A percentile compares a stretch with the other conserved stretches of the same genome.
Conservation (phyloP, 2,797 vertebrate species). For the Catamblyrhynchus diadema region DNA sequence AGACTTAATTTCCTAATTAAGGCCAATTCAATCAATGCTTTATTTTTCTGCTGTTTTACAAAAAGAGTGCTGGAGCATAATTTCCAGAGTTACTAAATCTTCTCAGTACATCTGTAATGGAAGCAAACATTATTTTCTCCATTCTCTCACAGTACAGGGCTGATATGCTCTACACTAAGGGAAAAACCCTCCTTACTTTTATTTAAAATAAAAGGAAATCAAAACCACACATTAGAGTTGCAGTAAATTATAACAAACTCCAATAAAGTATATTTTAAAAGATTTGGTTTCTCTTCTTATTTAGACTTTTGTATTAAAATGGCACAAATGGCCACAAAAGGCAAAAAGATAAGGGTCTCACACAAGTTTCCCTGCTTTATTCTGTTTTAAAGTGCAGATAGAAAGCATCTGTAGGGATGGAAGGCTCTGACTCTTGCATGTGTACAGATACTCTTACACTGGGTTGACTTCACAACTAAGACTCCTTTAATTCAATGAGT, state of each 20-base stretch:
- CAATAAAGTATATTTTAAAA: background rate
- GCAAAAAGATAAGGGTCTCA: background rate
- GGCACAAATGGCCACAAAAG: background rate
- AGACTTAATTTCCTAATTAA: background rate
- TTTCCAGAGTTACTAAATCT: background rate
- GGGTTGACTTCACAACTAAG: conserved; percentile 57
- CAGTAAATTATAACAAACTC: background rate
- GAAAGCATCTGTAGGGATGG: conserved; percentile 2
- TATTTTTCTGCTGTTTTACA: background rate
- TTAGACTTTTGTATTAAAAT: background rate
- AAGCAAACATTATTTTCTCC: background rate
- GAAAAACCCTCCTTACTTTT: background rate
- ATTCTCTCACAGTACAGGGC: background rate
- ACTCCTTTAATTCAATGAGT: conserved; percentile 71
- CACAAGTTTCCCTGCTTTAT: background rate
- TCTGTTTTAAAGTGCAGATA: background rate
- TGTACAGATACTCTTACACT: conserved; percentile 40
- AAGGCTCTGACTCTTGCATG: conserved; percentile 36
- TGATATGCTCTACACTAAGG: background rate
- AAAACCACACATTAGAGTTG: background rate
- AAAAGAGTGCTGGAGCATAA: background rate
- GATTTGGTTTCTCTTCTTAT: background rate
- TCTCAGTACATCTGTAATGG: background rate
- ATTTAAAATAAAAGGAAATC: background rate
- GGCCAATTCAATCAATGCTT: background rate